phyloP scores from a whole-genome alignment of 2,888 invertebrate species.

The Noctua comes region DNA sequence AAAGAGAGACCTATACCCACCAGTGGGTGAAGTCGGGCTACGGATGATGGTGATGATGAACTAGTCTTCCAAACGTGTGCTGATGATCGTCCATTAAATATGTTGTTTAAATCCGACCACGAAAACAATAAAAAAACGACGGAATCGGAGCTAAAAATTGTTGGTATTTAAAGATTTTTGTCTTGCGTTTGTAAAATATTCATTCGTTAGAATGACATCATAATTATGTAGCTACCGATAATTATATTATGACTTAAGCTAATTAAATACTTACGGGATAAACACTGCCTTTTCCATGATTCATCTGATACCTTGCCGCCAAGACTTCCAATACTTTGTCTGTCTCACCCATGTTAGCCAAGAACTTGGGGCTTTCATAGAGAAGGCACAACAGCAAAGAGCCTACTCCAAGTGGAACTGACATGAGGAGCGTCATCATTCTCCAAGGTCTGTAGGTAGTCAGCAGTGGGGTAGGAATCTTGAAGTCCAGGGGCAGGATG shows the following conservation, averaged over 20 bases:
- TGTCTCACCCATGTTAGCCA: constrained; percentile 89
- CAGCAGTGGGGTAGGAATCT: constrained; percentile 73
- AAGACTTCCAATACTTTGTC: constrained; percentile 86
- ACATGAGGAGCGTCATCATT: constrained; percentile 87
- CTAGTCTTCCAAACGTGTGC: neutral
- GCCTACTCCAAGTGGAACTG: constrained; percentile 78
- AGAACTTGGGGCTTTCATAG: constrained; percentile 94
- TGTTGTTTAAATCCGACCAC: too few species aligned
- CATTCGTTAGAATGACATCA: neutral
- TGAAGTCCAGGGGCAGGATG: constrained; percentile 69
- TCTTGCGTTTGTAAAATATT: neutral
- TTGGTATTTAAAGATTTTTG: too few species aligned
- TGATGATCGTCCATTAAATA: neutral
- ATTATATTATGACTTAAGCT: neutral
- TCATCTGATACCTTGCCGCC: constrained; percentile 51
- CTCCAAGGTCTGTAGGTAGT: constrained; percentile 92
- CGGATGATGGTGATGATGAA: neutral
- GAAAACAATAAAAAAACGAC: too few species aligned
- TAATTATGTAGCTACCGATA: too few species aligned
- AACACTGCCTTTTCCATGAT: constrained; percentile 55
- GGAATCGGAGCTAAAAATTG: too few species aligned
- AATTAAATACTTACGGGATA: constrained; percentile 54
- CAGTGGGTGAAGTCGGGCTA: too few species aligned
- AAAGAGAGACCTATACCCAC: too few species aligned
- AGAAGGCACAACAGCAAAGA: constrained; percentile 86